A percentile compares a stretch with the other conserved stretches of the same genome.
Conservation (phyloP, 2,113 vertebrate genomes). For the Anarhynchus alexandrinus region DNA sequence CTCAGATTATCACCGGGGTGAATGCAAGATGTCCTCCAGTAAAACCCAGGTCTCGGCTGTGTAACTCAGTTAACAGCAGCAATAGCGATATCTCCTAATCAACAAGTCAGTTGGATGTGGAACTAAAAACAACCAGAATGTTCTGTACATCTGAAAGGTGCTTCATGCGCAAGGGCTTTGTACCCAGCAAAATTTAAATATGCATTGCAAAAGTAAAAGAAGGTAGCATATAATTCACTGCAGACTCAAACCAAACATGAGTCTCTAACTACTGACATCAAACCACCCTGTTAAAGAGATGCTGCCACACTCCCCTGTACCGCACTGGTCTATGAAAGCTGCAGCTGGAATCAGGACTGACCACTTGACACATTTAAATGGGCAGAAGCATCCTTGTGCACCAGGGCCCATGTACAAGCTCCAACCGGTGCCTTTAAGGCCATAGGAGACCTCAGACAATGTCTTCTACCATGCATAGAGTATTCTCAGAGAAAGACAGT, state of each 20-base stretch:
- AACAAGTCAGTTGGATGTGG: too few species aligned
- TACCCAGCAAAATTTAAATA: neutral
- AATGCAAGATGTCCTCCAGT: neutral
- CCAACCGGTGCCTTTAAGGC: neutral
- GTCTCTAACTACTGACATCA: neutral
- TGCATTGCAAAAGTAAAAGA: neutral
- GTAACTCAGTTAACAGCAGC: neutral
- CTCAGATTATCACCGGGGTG: neutral
- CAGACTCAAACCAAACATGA: neutral
- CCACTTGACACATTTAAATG: neutral
- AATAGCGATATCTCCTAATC: neutral
- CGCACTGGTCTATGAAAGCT: neutral
- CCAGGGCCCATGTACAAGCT: neutral
- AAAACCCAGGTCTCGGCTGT: neutral
- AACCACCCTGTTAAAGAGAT: neutral
- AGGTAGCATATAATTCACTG: neutral
- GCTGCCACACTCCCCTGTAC: neutral
- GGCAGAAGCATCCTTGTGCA: neutral
- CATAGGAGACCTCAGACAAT: neutral
- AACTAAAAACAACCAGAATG: neutral
- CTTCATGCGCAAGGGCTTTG: neutral
- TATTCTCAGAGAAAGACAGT: neutral
- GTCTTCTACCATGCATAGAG: neutral
- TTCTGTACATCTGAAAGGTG: neutral
- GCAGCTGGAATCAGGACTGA: neutral